Conservation (phyloP, 2,888 invertebrate species). For the Diadromus collaris region DNA sequence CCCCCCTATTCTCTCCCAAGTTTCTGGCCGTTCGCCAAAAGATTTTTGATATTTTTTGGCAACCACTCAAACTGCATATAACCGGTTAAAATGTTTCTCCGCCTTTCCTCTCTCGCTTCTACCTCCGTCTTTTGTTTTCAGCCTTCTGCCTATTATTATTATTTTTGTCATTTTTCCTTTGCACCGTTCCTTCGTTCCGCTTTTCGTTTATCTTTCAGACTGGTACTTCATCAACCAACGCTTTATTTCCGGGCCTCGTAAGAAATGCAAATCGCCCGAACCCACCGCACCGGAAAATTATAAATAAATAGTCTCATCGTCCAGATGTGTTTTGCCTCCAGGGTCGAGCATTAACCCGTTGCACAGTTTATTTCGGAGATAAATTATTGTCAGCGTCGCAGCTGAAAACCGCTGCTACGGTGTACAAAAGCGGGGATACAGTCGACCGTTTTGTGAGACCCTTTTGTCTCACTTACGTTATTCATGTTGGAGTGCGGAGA, state of each 20-base stretch:
- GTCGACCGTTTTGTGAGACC: neutral
- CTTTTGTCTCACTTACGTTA: neutral
- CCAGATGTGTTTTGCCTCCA: neutral
- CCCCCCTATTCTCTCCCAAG: slow-evolving; percentile 27
- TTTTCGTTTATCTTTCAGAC: slow-evolving; percentile 48
- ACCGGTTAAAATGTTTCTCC: slow-evolving; percentile 75
- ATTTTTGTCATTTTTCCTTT: neutral
- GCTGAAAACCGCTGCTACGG: neutral
- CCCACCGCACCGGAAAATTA: neutral
- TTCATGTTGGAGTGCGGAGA: slow-evolving; percentile 6
- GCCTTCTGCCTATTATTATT: neutral
- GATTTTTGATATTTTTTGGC: slow-evolving; percentile 78
- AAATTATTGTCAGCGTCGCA: slow-evolving; percentile 6
- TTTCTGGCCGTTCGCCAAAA: slow-evolving; percentile 71
- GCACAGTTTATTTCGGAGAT: slow-evolving; percentile 7
- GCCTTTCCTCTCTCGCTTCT: slow-evolving; percentile 46
- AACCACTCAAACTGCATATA: slow-evolving; percentile 72
- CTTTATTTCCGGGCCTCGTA: slow-evolving; percentile 17
- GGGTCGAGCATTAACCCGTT: slow-evolving; percentile 15
- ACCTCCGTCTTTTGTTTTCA: slow-evolving; percentile 24
- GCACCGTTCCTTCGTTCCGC: slow-evolving; percentile 19
- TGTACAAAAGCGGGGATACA: neutral
- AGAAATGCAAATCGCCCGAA: slow-evolving; percentile 19
- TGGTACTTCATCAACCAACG: slow-evolving; percentile 27
- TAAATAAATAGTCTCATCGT: slow-evolving; percentile 12